Percentiles rank a stretch among this genome's conserved stretches.
Conservation (phyloP, 2,113 vertebrate species). For the Oncorhynchus keta region DNA sequence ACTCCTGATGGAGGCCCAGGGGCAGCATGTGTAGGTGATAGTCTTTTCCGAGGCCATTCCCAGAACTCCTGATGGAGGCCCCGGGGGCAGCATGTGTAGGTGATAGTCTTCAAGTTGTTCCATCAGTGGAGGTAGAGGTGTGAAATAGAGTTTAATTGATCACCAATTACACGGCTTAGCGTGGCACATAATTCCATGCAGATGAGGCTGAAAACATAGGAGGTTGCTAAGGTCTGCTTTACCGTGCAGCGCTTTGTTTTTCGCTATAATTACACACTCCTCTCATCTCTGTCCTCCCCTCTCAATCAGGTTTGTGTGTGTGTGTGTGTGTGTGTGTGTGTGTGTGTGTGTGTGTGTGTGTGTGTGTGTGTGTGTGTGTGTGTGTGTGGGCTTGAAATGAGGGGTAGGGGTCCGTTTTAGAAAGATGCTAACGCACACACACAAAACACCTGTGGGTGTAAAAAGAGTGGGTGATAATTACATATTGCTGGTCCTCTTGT, state of each 20-base stretch:
- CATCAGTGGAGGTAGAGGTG: constrained; percentile 9
- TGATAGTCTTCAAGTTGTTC: constrained; percentile 15
- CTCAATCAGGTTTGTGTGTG: neutral
- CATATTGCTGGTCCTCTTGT: neutral
- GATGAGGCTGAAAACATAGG: constrained; percentile 16
- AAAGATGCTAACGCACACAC: neutral
- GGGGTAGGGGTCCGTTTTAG: neutral
- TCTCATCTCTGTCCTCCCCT: neutral
- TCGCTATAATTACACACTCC: neutral
- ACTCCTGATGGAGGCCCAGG: neutral
- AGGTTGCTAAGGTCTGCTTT: neutral
- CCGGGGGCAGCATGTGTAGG: neutral
- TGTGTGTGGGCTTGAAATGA: neutral
- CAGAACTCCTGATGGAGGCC: neutral
- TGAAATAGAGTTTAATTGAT: constrained; percentile 28
- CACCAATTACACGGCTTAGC: constrained; percentile 23
- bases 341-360: neutral
- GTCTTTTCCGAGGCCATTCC: neutral
- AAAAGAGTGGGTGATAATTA: neutral
- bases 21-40: constrained; percentile 5
- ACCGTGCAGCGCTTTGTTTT: neutral
- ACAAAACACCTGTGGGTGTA: constrained; percentile 20
- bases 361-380: neutral
- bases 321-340: neutral
- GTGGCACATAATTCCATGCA: constrained; percentile 28